Base-by-base conservation (phyloP, 2,888 invertebrate genomes). In the Thereva unica region DNA sequence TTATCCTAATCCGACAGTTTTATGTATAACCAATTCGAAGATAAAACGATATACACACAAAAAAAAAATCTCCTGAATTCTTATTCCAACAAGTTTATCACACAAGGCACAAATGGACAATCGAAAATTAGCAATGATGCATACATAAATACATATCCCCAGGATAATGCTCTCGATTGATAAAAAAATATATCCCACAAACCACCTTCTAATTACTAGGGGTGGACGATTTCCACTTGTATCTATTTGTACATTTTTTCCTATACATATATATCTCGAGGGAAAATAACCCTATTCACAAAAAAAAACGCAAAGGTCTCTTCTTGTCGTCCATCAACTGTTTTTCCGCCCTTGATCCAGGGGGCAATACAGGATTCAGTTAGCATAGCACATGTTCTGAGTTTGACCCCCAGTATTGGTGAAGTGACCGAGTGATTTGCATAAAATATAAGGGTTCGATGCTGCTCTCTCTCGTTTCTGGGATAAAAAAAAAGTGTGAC, bases 51-150 rank as follows among this genome's bases (percentile, higher is more conserved):
- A 23, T 23, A 2, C 23, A 23, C 23, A n/a, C 37, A 37, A 9
- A 23, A 45, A 45, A 40, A 40, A 42, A 10, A 40, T 12, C n/a
- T n/a, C 4, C 40, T 23, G 23, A 23, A 23, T 23, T 23, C 10
- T 41, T 12, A 6, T 10, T 8, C 59, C 49, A 49, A 59, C 38
- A 38, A 59, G 38, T 35, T 38, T 49, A 35, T 59, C 38, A 55
- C 38, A 55, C 49, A 7, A 49, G 47, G 45, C 59, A 49, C 23
- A 59, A 59, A 40, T 59, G 59, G 59, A 59, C 59, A 59, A 59
- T 59, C 59, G 59, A 59, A 59, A 59, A 59, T 59, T 59, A 59
- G 59, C 59, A 59, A 37, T 35, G 59, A 59, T 59, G 59, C 59
- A 59, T 59, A 47, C 49, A 12, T 37, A 59, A 59, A 47, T 34